Evolutionary conservation across 2,113 vertebrate species (phyloP), one percentile per base, ranked within the genome.

Genomic region (Syngnathoides biaculeatus): DNA sequence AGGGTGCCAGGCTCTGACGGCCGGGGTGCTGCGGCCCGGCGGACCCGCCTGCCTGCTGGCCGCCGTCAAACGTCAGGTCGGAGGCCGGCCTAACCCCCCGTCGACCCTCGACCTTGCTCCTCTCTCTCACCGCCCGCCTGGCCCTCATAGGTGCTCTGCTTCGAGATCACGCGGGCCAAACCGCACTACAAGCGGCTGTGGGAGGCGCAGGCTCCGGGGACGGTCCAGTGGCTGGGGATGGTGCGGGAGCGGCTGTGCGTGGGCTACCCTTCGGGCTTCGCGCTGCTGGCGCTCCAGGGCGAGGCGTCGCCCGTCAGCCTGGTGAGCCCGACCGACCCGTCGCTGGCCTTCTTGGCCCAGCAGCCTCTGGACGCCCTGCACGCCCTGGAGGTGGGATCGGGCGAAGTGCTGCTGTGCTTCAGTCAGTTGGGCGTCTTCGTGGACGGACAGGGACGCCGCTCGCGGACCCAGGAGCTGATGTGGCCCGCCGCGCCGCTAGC

Each of bases 361-460:
- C 94, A 94, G 89, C 81, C 94, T 27, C 90, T 95, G 86, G 97
- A 98, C 66, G 97, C 97, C 71, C 92, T 99, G 69, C 95, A 97
- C 74, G 96, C 96, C 74, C 91, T 94, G 89, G 94, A 95, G 87
- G 94, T 95, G 64, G 90, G 90, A 53, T 73, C 91, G 57, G 88
- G 89, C 55, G 95, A 98, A 86, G 90, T 94, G 82, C 93, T 99
- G 92, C 96, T 99, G 71, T 98, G 96, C 94, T 99, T 99, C 93
- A 97, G 95, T 87, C 94, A 94, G 83, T 91, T 98, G 79, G 97
- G 96, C 73, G 69, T 99, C 81, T 99, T 98, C 73, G 97, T 99
- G 90, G 95, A 98, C 81, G 90, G 91, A 1, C 95, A 94, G 86
- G 97, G 97, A 20, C 94, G 95, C 58, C 92, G 97, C 76, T 94